Evolutionary conservation across 2,797 vertebrate species (phyloP), one percentile per base, ranked within the genome.

Genomic region (Lepus oiostolus): DNA sequence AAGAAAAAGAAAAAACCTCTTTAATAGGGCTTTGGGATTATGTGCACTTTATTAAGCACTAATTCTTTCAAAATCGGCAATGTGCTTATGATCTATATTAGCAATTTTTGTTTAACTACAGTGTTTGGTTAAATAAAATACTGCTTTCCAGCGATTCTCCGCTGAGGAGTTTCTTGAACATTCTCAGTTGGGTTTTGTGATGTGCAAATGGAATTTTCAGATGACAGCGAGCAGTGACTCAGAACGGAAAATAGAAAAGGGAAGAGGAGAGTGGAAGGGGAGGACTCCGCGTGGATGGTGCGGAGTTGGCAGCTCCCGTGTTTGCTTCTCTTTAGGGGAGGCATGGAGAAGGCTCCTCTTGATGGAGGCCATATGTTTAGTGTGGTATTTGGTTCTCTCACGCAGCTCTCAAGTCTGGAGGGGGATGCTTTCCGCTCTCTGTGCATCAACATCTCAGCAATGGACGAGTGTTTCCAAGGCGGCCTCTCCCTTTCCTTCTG

Each of bases 41-140:
- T 35, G 79, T 62, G 79, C 11, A 94, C 79, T 93, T 96, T 95
- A 97, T 97, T 97, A 96, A 94, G n/a, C 88, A 88, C 65, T 85
- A 88, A 91, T 94, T 96, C 96, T 95, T 93, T 92, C 79, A 72
- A 88, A 96, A 94, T 79, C 85, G 75, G 96, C 87, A 72, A 96
- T 88, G 90, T 85, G 77, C 58, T 5, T 72, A 60, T 96, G 88
- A 96, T 88, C 47, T 95, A 50, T 95, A 76, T 85, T 71, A 90
- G 93, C 90, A 96, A 35, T 95, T 96, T 95, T 90, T 85, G 60
- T 90, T 92, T 86, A 83, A 60, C 82, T 76, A 26, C 35, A 28
- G 82, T 50, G n/a, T 95, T 93, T 83, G 88, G 77, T 86, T 85
- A 86, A 94, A 87, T 80, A 72, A 87, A 96, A 93, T 65, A 76